Percentiles rank a stretch among this genome's conserved stretches.
Evolutionary conservation across 2,113 vertebrate genomes (phyloP).

Genomic region (Lichenostomus cassidix): DNA sequence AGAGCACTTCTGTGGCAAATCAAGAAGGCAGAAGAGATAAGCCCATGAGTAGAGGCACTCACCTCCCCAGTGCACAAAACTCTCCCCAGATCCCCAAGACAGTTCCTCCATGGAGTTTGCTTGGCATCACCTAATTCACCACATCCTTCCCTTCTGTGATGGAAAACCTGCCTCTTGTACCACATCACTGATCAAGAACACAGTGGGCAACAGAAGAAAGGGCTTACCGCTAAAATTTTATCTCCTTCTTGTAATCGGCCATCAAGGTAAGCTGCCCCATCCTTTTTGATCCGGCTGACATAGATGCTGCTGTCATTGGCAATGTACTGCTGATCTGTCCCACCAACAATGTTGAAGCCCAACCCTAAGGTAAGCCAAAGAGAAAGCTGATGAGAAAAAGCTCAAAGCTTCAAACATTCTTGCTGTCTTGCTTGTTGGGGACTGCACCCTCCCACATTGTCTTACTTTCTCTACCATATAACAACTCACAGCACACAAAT

Average conservation of each 20-base stretch:
- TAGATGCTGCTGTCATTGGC: slow-evolving; percentile 89
- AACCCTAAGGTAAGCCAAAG: slow-evolving; percentile 80
- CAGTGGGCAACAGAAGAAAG: neutral
- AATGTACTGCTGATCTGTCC: slow-evolving; percentile 87
- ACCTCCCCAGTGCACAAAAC: neutral
- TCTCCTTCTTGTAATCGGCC: slow-evolving; percentile 92
- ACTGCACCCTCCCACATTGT: accelerated
- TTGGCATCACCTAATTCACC: neutral
- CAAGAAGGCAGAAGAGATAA: neutral
- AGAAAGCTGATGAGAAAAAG: slow-evolving; percentile 47
- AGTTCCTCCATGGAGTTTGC: neutral
- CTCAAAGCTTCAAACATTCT: neutral
- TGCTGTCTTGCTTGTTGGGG: neutral
- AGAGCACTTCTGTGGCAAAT: neutral
- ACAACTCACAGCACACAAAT: neutral
- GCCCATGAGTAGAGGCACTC: neutral
- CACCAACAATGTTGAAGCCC: slow-evolving; percentile 97
- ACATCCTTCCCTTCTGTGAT: neutral
- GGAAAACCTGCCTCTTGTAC: neutral
- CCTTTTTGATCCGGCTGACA: slow-evolving; percentile 92
- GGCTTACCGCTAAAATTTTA: slow-evolving; percentile 90
- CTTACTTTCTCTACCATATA: neutral
- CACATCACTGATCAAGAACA: neutral
- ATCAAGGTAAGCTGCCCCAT: slow-evolving; percentile 89
- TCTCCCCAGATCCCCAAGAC: neutral